Base-by-base conservation (phyloP, 2,113 vertebrate genomes). In the Gadus macrocephalus region DNA sequence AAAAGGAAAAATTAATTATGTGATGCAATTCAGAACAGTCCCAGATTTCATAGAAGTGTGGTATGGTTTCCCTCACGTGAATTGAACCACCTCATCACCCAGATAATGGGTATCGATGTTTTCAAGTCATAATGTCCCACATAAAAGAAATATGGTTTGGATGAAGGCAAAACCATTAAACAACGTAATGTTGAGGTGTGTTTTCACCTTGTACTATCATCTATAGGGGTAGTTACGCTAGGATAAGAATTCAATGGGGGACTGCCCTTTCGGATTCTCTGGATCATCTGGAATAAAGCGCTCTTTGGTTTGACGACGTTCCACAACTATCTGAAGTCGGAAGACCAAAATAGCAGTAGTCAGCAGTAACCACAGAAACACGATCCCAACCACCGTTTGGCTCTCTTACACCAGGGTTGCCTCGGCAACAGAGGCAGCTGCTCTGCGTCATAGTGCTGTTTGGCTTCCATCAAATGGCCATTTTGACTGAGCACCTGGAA, bases 361-460 rank as follows among this genome's bases (percentile, higher is more conserved):
- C 83, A 86, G 86, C 88, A 88, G 88, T 89, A 85, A 87, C 88
- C 85, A 88, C 78, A 88, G 88, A 88, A 90, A 87, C 86, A 76
- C 35, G 53, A 88, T 81, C 75, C 78, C 42, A 74, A 74, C 78
- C 73, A 74, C 79, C 49, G 56, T 76, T 83, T 69, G 65, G 63
- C 63, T 28, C 80, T 84, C 75, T 77, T 76, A 78, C 70, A 69
- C 71, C 75, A 63, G 80, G 68, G 89, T 90, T 90, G 84, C 90
- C 90, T 92, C 79, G 78, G 93, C 91, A 89, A 94, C 91, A 92
- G 90, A 90, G 90, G 83, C 89, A 91, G 83, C 74, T 81, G 87
- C 85, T 82, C 81, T 80, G 81, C 79, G 81, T 79, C 82, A 91
- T 85, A 84, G 73, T 56, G 81, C 63, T 62, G 66, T 79, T 53